Base-by-base conservation (phyloP, 1,140 invertebrate species). In the Danaus melanippus region DNA sequence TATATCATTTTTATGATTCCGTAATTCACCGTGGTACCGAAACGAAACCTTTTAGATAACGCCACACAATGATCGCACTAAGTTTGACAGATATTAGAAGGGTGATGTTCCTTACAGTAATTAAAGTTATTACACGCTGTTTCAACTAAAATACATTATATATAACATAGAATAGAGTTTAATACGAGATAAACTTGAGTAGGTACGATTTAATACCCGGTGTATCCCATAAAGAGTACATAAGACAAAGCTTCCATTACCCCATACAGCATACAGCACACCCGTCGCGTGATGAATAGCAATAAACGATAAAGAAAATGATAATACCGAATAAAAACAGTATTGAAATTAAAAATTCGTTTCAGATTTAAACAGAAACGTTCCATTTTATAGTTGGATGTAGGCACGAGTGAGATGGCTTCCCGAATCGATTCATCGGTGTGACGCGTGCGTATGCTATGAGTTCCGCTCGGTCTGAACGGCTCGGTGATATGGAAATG, bases 361-460 rank as follows among this genome's bases (percentile, higher is more conserved):
- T 64, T 68, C 82, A 74, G 80, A 74, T 84, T 85, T 85, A 85
- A 85, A 85, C 82, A 84, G 82, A 79, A 85, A 84, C 82, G 82
- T 77, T 85, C 76, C 82, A 79, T 85, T 85, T 82, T 80, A 80
- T 85, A 85, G 73, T 75, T 69, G 77, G 68, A 73, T 78, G 62
- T 69, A 64, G 69, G 77, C 73, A 79, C 76, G 76, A 68, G 77
- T 74, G 64, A 66, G 52, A 67, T 62, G 47, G 76, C 71, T 64
- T 67, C 60, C 79, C 78, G 66, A 85, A 85, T 85, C 74, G 76
- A 84, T 82, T 84, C 42, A 52, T 46, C 53, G 48, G 53, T 52
- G 49, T 56, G 53, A 63, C 61, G 56, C 61, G 56, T 63, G 56
- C 60, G 54, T 15, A 40, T 42, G 53, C 42, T 52, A 53, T 56